Evolutionary conservation across 2,797 vertebrate species (phyloP).

Genomic region (Spatula versicolor): DNA sequence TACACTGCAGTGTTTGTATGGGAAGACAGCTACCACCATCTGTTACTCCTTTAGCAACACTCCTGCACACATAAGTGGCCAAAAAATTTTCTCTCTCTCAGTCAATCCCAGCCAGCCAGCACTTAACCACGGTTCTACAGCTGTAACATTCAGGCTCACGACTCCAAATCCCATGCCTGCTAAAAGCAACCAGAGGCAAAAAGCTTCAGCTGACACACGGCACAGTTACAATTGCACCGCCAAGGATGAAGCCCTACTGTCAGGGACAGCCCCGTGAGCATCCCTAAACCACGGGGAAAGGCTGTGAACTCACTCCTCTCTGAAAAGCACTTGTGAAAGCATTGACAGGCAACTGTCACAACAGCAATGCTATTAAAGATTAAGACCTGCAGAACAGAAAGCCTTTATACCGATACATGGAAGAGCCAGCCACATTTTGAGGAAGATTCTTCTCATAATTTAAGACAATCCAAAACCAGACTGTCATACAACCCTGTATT

Average conservation of each 20-base stretch:
- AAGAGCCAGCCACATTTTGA: neutral
- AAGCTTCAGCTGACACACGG: neutral
- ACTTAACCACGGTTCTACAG: neutral
- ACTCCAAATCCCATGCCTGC: neutral
- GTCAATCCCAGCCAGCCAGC: neutral
- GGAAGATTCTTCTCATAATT: neutral
- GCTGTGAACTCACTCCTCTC: neutral
- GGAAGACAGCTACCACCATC: neutral
- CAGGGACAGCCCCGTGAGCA: fast-evolving
- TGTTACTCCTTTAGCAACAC: neutral
- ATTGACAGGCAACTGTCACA: neutral
- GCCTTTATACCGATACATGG: neutral
- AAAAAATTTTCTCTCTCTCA: neutral
- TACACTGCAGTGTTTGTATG: neutral
- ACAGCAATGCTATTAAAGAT: neutral
- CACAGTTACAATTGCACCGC: fast-evolving
- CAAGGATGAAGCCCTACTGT: neutral
- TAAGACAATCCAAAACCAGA: neutral
- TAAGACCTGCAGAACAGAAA: neutral
- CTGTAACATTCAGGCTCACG: neutral
- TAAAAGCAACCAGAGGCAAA: neutral
- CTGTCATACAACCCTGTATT: neutral
- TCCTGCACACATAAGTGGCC: neutral
- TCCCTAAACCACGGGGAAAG: neutral
- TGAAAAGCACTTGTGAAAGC: neutral